Evolutionary conservation across 2,797 vertebrate species (phyloP), one percentile per base, ranked within the genome.

Genomic region (Poecilia picta): DNA sequence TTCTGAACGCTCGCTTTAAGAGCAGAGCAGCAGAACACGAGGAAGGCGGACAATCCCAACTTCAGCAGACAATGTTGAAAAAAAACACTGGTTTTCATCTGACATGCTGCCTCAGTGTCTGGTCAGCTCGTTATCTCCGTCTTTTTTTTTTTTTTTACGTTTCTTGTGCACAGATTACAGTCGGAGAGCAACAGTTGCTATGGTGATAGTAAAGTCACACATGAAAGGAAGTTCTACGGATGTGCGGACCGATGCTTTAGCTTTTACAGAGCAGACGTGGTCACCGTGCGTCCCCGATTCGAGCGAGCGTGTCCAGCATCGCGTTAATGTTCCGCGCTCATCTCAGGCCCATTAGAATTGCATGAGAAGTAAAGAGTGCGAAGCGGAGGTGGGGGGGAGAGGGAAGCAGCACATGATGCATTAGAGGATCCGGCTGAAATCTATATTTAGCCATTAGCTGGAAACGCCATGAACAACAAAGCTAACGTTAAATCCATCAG

Each of bases 111-210:
- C 5, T 84, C 77, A 72, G 36, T n/a, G 16, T 80, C 75, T 46
- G 15, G 23, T 10, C n/a, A 72, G 74, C 20, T 78, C 77, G 73
- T 10, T 81, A 78, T 86, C 74, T 87, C 71, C 71, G 76, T 85
- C 81, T 74, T 85, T 87, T 23, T 51, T 49, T 49, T 20, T 49
- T 20, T 49, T 23, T 51, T 75, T 84, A 43, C n/a, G 15, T 88
- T 92, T 90, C 83, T 85, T 74, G 87, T 81, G 81, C 85, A 86
- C 82, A 89, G 90, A 91, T 94, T 92, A 93, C 80, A 91, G 84
- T 83, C 79, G 66, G 76, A 89, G 91, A 92, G 93, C 91, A 94
- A 94, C 93, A 92, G 95, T 96, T 95, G 94, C 94, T 93, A 95
- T 95, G 95, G 95, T 87, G 93, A 95, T 94, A 75, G 89, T 90